A percentile compares a stretch with the other conserved stretches of the same genome.
Conservation (phyloP, 2,113 vertebrate genomes). For the Festucalex cinctus region DNA sequence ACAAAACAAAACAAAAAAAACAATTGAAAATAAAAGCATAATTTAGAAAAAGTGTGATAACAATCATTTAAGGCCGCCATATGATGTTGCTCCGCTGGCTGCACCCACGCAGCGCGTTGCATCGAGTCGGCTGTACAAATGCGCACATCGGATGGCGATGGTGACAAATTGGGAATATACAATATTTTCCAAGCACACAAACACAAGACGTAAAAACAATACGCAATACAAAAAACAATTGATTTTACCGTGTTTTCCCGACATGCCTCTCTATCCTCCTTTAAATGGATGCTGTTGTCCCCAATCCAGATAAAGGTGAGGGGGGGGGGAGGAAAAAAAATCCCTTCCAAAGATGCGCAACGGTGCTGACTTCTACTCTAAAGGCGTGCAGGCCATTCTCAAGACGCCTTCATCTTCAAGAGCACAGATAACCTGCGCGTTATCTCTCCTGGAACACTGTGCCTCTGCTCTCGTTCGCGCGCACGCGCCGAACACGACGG, state of each 20-base stretch:
- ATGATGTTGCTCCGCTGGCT: slow-evolving; percentile 12
- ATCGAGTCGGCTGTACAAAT: slow-evolving; percentile 25
- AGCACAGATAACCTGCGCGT: slow-evolving; percentile 14
- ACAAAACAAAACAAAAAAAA: neutral
- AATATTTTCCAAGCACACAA: neutral
- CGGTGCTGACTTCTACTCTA: slow-evolving; percentile 46
- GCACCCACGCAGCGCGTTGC: slow-evolving; percentile 54
- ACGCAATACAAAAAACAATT: slow-evolving; percentile 9
- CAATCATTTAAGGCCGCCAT: slow-evolving; percentile 19
- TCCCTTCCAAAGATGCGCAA: slow-evolving; percentile 12
- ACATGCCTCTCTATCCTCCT: slow-evolving; percentile 61
- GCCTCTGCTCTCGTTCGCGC: neutral
- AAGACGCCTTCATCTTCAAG: slow-evolving; percentile 41
- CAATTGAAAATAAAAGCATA: neutral
- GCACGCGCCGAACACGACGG: slow-evolving; percentile 49
- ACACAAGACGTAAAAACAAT: neutral
- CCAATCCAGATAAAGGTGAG: slow-evolving; percentile 28
- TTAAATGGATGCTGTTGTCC: slow-evolving; percentile 12
- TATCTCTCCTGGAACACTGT: neutral
- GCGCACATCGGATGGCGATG: slow-evolving; percentile 30
- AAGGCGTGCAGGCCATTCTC: slow-evolving; percentile 55
- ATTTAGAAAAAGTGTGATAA: neutral
- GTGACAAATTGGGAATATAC: neutral
- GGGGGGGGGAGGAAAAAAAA: neutral
- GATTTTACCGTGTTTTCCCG: slow-evolving; percentile 76